Conservation (phyloP, 2,888 invertebrate species). For the Phalera bucephala region DNA sequence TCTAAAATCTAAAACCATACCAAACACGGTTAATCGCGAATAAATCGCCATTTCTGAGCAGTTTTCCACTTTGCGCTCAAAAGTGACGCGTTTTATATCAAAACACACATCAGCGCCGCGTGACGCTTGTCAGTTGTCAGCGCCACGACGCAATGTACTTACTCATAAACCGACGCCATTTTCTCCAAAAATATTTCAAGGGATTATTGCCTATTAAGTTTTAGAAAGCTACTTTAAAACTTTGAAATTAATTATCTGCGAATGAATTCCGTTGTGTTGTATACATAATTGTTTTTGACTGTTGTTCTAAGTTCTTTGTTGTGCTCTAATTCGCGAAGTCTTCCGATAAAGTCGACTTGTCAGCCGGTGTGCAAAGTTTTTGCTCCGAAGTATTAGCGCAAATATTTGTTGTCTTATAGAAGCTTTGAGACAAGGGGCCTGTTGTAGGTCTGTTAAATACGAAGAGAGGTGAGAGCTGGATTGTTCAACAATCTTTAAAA, state of each 20-base stretch:
- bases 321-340: constrained; percentile 18
- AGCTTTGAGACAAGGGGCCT: not conserved
- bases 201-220: constrained; percentile 29
- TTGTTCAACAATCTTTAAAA: no score
- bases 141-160: not conserved
- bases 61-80: no score
- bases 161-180: not conserved
- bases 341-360: not conserved
- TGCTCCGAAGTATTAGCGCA: not conserved
- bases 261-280: constrained; percentile 33
- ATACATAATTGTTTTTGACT: constrained; percentile 35
- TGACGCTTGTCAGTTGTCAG: not conserved
- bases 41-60: no score
- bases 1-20: no score
- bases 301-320: constrained; percentile 21
- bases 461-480: no score
- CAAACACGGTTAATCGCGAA: no score
- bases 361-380: constrained; percentile 19
- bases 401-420: not conserved
- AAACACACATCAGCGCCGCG: not conserved
- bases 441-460: no score
- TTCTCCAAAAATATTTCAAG: constrained; percentile 15
- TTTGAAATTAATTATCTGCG: constrained; percentile 35
- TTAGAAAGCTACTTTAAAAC: constrained; percentile 28
- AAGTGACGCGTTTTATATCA: not conserved